Base-by-base conservation (phyloP, 2,888 invertebrate genomes). In the Chirona hameri region DNA sequence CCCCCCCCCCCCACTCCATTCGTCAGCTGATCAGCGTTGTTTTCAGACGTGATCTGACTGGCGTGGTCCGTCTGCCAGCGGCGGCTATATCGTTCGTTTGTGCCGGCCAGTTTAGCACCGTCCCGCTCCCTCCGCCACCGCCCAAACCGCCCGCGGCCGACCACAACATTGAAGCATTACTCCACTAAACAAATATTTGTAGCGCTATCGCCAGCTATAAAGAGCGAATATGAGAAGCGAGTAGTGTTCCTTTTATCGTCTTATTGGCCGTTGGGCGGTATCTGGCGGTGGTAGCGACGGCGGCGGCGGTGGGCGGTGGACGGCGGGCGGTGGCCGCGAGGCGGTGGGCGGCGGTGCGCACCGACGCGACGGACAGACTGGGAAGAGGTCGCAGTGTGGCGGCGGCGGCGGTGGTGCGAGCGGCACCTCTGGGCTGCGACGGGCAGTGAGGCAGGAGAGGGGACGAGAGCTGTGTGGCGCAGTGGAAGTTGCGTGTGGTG, bases 141-240 rank as follows among this genome's bases (percentile, higher is more conserved):
- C 55, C 60, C 81, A 31, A 24, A 21, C 69, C 15, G 18, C 69
- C 46, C 48, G 69, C 76, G 52, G 7, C 76, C n/a, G 76, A 29
- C 79, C 31, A 76, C 82, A 57, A n/a, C 21, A 76, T 76, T 46
- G 76, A 76, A 76, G 76, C 76, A 39, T 76, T 76, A 76, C 76
- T 24, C 76, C 76, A 24, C 76, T 76, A 76, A 76, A 76, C 81
- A 81, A 81, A 81, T 65, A 81, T 57, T 39, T 81, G 81, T 46
- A 29, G 76, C 76, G 15, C 76, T 76, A 76, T 46, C 76, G 39
- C 24, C 21, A 24, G 24, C 76, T 27, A 76, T 76, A 76, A 76
- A 76, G 76, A 21, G 39, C 76, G 76, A 76, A 76, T 76, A 46
- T 46, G 76, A 46, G 76, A 76, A 46, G 76, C 24, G 76, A 76